Conservation (phyloP, 2,888 invertebrate genomes). For the Lasioglossum villosulum region DNA sequence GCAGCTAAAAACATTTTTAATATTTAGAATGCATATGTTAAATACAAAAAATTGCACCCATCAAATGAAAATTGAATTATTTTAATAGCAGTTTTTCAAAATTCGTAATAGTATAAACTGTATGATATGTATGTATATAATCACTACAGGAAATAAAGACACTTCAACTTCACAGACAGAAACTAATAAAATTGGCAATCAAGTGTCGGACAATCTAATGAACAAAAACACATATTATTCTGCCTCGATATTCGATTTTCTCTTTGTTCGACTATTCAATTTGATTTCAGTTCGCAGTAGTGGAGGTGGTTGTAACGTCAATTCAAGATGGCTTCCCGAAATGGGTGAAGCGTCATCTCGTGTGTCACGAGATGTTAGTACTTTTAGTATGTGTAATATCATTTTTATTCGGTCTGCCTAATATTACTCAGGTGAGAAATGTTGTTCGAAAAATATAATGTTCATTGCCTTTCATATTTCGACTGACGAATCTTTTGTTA, state of each 20-base stretch:
- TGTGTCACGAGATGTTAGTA: conserved; percentile 94
- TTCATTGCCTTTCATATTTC: not conserved
- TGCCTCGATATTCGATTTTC: not conserved
- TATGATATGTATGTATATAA: too few species aligned
- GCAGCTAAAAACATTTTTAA: not conserved
- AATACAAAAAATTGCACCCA: not conserved
- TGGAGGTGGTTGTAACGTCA: conserved; percentile 97
- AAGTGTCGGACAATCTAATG: not conserved
- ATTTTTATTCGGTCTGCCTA: conserved; percentile 93
- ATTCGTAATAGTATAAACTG: not conserved
- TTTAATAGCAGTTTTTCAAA: not conserved
- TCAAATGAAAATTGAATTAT: not conserved
- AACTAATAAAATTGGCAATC: not conserved
- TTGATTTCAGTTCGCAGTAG: conserved; percentile 93
- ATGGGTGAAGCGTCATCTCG: conserved; percentile 92
- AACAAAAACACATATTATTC: not conserved
- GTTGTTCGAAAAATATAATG: not conserved
- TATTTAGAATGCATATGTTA: not conserved
- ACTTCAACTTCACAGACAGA: not conserved
- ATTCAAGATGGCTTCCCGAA: conserved; percentile 96
- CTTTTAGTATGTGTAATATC: conserved; percentile 93
- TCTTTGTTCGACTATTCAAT: not conserved
- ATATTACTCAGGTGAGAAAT: conserved; percentile 90
- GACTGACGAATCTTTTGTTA: not conserved
- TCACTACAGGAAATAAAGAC: not conserved